Conservation (phyloP, 1,140 invertebrate genomes). For the Thereuonema tuberculata region DNA sequence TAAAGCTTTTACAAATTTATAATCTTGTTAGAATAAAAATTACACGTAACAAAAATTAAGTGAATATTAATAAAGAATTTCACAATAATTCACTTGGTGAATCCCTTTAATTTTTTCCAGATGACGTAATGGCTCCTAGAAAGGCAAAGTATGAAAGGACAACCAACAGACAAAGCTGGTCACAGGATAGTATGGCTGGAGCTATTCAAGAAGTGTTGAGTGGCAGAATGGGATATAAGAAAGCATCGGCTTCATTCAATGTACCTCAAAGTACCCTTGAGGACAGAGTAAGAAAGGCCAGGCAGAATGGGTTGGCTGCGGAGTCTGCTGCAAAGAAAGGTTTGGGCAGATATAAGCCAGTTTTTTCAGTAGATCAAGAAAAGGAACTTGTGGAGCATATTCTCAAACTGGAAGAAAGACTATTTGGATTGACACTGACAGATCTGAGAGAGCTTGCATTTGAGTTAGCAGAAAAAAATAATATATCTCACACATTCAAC, state of each 20-base stretch:
- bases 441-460: constrained; percentile 2
- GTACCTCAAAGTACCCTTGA: constrained; percentile 5
- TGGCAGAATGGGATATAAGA: background rate
- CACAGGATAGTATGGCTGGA: background rate
- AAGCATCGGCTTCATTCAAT: background rate
- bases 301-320: background rate
- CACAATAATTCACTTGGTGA: no score
- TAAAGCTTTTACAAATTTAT: no score
- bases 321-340: background rate
- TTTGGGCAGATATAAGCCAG: constrained; percentile 1
- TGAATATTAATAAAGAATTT: no score
- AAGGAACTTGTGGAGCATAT: background rate
- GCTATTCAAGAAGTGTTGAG: background rate
- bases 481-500: background rate
- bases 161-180: background rate
- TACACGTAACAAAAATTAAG: no score
- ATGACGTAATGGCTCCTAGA: no score
- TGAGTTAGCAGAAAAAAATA: constrained; percentile 1
- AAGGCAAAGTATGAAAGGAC: background rate
- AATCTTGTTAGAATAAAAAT: no score
- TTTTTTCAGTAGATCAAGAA: background rate
- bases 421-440: background rate
- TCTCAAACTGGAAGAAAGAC: background rate
- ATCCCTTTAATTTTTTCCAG: no score
- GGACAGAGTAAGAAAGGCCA: background rate